Conservation (phyloP, 30 jellyfish, hydroid and myxozoan species). For the Hydractinia symbiolongicarpus region DNA sequence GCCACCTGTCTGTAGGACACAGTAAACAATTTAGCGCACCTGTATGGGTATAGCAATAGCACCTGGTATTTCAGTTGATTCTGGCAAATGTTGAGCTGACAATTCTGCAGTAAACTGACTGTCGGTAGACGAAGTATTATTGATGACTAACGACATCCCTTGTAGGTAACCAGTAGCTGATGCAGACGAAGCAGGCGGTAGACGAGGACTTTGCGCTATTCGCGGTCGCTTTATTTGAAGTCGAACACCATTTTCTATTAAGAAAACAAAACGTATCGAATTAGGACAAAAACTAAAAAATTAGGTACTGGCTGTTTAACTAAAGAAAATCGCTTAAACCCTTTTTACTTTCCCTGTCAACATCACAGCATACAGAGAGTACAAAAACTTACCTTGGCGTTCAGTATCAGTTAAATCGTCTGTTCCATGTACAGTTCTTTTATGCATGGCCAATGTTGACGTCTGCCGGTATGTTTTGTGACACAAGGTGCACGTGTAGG, state of each 20-base stretch:
- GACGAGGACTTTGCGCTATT: not conserved
- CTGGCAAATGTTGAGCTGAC: constrained; percentile 74
- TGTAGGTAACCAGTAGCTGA: constrained; percentile 19
- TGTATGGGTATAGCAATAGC: constrained; percentile 97
- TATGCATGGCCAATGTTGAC: constrained; percentile 96
- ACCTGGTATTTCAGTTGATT: constrained; percentile 70
- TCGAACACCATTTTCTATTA: not conserved
- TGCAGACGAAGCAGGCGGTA: not conserved
- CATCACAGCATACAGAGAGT: too few relatives aligned
- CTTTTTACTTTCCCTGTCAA: too few relatives aligned
- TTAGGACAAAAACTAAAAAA: too few relatives aligned
- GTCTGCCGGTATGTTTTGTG: constrained; percentile 90
- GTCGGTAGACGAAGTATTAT: constrained; percentile 4
- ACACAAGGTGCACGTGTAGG: constrained; percentile 80
- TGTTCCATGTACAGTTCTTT: constrained; percentile 88
- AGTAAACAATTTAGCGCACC: constrained; percentile 25
- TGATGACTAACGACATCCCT: constrained; percentile 38
- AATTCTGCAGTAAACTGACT: constrained; percentile 38
- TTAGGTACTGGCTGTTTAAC: too few relatives aligned
- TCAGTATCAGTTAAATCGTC: constrained; percentile 28
- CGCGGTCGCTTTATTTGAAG: not conserved
- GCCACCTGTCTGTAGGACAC: too few relatives aligned
- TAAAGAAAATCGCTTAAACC: too few relatives aligned
- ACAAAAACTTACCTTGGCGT: not conserved
- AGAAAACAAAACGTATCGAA: too few relatives aligned